phyloP scores from a whole-genome alignment of 2,797 vertebrate genomes.

The Uromys caudimaculatus region DNA sequence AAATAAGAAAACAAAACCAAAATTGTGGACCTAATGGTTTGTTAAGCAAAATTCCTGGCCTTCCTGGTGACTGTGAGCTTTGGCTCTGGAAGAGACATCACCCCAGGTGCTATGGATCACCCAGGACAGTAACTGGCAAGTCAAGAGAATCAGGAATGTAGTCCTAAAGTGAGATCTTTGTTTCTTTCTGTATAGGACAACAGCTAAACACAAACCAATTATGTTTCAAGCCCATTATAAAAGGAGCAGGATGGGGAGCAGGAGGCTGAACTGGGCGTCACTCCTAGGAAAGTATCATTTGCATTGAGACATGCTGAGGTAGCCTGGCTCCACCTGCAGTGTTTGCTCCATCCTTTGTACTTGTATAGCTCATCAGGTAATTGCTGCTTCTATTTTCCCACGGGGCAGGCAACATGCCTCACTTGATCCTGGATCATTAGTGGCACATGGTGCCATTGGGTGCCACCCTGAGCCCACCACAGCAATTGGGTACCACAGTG shows the following conservation, averaged over 20 bases:
- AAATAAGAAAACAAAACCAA: constrained; percentile 60
- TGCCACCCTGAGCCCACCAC: neutral
- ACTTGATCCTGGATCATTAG: neutral
- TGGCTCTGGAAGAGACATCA: constrained; percentile 13
- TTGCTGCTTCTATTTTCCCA: neutral
- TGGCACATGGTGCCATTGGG: neutral
- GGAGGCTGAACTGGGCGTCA: neutral
- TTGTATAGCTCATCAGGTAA: neutral
- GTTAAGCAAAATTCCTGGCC: constrained; percentile 49
- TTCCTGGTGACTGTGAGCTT: constrained; percentile 51
- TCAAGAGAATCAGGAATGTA: constrained; percentile 20
- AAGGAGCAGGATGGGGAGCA: neutral
- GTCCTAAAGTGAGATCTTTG: constrained; percentile 46
- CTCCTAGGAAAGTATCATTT: neutral
- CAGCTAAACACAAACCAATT: constrained; percentile 10
- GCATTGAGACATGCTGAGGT: neutral
- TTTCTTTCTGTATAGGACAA: neutral
- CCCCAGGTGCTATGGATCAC: constrained; percentile 63
- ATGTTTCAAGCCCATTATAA: neutral
- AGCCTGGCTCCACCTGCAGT: neutral
- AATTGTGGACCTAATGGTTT: constrained; percentile 69
- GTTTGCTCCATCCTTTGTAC: neutral
- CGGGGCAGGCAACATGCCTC: neutral
- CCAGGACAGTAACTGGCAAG: constrained; percentile 12
- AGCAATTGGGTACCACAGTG: neutral